phyloP scores from a whole-genome alignment of 2,888 invertebrate genomes.

The Marronus borbonicus region DNA sequence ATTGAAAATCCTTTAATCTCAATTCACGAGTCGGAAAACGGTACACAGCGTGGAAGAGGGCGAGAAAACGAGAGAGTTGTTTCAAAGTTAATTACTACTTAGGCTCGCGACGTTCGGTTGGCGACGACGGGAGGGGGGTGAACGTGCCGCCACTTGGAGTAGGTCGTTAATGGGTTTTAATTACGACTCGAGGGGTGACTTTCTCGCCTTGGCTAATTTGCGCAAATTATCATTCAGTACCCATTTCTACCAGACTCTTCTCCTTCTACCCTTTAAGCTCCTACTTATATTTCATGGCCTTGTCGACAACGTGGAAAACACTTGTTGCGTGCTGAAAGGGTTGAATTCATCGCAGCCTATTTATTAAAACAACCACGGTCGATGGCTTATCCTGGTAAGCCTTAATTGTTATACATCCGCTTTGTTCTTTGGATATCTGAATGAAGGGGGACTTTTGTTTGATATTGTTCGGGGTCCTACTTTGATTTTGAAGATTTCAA shows the following conservation, averaged over 20 bases:
- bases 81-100: constrained; percentile 51
- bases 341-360: constrained; percentile 55
- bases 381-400: constrained; percentile 31
- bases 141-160: constrained; percentile 56
- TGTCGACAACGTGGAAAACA: constrained; percentile 50
- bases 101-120: constrained; percentile 31
- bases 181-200: constrained; percentile 59
- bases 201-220: constrained; percentile 55
- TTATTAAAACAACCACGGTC: constrained; percentile 38
- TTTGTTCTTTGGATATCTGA: constrained; percentile 18
- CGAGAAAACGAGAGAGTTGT: constrained; percentile 4
- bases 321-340: constrained; percentile 64
- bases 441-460: constrained; percentile 9
- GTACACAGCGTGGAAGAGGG: background rate
- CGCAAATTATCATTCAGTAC: constrained; percentile 63
- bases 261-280: constrained; percentile 5
- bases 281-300: constrained; percentile 15
- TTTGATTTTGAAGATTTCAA: constrained; percentile 3
- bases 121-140: constrained; percentile 10
- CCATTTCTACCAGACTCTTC: constrained; percentile 57
- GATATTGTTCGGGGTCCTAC: background rate
- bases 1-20: constrained; percentile 43
- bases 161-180: constrained; percentile 63
- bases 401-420: constrained; percentile 19
- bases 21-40: constrained; percentile 8